Conservation (phyloP, 1,140 invertebrate species). For the Drosophila tropicalis region DNA sequence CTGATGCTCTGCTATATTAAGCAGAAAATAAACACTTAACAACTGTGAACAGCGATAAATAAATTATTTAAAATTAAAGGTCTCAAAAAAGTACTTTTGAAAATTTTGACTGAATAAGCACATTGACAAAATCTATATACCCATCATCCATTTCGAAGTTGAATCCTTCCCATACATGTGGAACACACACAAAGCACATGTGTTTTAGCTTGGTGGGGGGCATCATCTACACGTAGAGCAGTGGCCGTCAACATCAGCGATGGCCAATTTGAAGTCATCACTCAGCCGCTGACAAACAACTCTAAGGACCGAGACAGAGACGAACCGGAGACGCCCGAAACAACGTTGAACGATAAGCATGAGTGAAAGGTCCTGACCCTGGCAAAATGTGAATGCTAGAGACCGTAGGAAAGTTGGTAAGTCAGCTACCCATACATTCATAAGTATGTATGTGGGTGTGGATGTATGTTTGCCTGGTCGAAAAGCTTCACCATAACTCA, state of each 20-base stretch:
- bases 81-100: background rate
- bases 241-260: slow-evolving; percentile 59
- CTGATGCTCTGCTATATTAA: slow-evolving; percentile 32
- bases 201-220: slow-evolving; percentile 39
- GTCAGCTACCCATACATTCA: slow-evolving; percentile 45
- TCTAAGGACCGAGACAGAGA: slow-evolving; percentile 29
- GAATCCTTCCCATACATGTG: slow-evolving; percentile 4
- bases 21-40: too few relatives aligned
- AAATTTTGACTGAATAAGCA: background rate
- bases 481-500: slow-evolving; percentile 71
- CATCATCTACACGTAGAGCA: slow-evolving; percentile 49
- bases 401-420: slow-evolving; percentile 59
- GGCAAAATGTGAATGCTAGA: slow-evolving; percentile 12
- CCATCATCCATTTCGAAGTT: background rate
- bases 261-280: slow-evolving; percentile 79
- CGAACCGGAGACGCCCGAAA: slow-evolving; percentile 37
- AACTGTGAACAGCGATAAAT: background rate
- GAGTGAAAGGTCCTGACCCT: slow-evolving; percentile 17
- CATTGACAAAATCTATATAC: background rate
- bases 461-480: slow-evolving; percentile 26
- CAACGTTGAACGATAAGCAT: slow-evolving; percentile 41
- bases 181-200: slow-evolving; percentile 43
- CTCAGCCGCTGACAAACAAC: slow-evolving; percentile 74
- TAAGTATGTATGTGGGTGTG: background rate
- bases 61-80: background rate